Evolutionary conservation across 2,113 vertebrate genomes (phyloP), one percentile per base, ranked within the genome.

Genomic region (Ornithorhynchus anatinus): DNA sequence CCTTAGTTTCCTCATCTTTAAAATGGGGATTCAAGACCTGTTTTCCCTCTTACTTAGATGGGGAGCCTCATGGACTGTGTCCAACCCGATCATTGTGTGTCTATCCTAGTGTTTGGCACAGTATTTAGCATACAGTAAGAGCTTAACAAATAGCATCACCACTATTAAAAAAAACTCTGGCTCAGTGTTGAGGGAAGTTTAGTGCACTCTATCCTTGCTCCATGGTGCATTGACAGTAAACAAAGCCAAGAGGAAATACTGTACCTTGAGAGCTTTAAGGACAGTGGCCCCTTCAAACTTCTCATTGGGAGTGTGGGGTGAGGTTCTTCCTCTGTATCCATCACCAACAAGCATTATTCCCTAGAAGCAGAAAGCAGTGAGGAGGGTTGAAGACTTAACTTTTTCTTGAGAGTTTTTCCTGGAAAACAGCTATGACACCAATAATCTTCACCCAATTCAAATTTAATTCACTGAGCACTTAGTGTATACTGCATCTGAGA

Each of bases 221-320:
- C 40, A 43, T 43, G 13, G 13, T 14, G 13, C 40, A 14, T 43
- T 14, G 10, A 43, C 10, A 14, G 13, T 10, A 14, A 14, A 43
- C 10, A 43, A 43, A 14, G 13, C 40, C 13, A 14, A 43, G 22
- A 27, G n/a, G 13, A 19, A 31, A n/a, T 16, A 13, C 36, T 53
- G 75, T 86, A 98, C 98, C 94, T 96, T 95, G 61, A 99, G 92
- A 5, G 97, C 96, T 85, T 96, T 99, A 43, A 99, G 91, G 13
- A 99, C 96, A 0, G 97, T 98, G 25, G 97, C 96, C 11, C 98
- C 98, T 93, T 99, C 97, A 72, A 99, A 99, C 79, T 88, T 97
- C 79, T 99, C 98, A 10, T 98, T 99, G 0, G 98, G 98, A 1
- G 97, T 99, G 75, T 99, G 98, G 2, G 98, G 98, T 23, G 97